phyloP scores from a whole-genome alignment of 2,113 vertebrate species.

The Corythoichthys haematopterus region DNA sequence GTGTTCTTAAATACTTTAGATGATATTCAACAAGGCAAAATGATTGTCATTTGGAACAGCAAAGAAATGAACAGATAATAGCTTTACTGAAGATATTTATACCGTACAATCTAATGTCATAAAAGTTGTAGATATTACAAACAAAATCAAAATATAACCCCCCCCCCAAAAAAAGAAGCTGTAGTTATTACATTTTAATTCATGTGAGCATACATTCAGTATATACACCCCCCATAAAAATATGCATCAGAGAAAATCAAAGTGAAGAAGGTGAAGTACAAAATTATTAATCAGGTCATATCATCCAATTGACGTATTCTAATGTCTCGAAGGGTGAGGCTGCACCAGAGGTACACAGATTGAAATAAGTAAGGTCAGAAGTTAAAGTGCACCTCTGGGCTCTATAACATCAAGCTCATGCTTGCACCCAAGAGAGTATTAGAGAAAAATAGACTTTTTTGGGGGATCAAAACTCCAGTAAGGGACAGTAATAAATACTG shows the following conservation, averaged over 20 bases:
- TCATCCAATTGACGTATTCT: constrained; percentile 25
- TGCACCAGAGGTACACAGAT: not conserved
- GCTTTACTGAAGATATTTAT: not conserved
- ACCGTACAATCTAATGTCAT: not conserved
- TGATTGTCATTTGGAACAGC: constrained; percentile 13
- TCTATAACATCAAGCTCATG: constrained; percentile 33
- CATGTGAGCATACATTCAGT: too few relatives aligned
- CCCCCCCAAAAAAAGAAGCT: not conserved
- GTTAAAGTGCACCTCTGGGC: constrained; percentile 34
- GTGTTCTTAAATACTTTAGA: constrained; percentile 41
- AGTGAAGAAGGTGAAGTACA: constrained; percentile 14
- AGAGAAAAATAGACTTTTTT: constrained; percentile 19
- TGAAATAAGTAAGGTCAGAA: constrained; percentile 22
- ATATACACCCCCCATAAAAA: constrained; percentile 3
- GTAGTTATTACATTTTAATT: too few relatives aligned
- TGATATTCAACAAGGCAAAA: constrained; percentile 20
- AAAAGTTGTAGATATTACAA: not conserved
- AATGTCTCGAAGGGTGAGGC: not conserved
- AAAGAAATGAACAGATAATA: not conserved
- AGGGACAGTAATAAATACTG: constrained; percentile 1
- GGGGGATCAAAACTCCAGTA: not conserved
- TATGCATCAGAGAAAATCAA: not conserved
- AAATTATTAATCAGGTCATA: constrained; percentile 32
- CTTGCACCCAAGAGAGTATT: constrained; percentile 15
- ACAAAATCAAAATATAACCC: not conserved